Percentiles rank a stretch among this genome's conserved stretches.
These are phyloP conservation scores for Chloropsis hardwickii DNA, from an alignment of 2,113 vertebrate genomes.

Conservation along the genomic window DNA sequence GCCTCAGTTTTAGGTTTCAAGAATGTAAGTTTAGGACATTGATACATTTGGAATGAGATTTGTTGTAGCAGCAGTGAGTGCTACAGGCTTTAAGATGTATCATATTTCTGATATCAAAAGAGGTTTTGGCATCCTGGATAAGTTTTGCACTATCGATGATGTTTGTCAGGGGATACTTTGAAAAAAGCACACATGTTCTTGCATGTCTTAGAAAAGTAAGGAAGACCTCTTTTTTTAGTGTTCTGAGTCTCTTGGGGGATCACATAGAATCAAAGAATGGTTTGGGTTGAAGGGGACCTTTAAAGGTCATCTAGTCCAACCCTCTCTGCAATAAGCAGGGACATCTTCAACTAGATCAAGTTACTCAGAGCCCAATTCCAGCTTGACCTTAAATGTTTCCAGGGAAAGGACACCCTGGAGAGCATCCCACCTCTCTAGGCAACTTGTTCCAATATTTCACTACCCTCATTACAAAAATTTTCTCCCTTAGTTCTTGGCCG, in stretches of 20 bases:
- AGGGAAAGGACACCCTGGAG: not conserved
- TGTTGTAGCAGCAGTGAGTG: not conserved
- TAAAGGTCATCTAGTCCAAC: not conserved
- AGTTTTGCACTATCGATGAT: not conserved
- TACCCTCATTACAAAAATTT: not conserved
- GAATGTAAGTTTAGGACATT: not conserved
- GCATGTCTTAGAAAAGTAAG: not conserved
- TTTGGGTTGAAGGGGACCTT: not conserved
- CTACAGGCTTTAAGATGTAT: not conserved
- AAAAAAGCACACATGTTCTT: not conserved
- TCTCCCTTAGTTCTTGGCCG: not conserved
- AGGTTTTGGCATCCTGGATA: not conserved
- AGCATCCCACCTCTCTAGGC: not conserved
- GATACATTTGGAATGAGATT: not conserved
- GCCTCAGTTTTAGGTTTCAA: not conserved
- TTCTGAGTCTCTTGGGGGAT: not conserved
- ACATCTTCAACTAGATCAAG: not conserved
- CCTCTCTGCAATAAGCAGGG: not conserved
- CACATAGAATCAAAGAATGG: not conserved
- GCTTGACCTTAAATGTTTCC: not conserved
- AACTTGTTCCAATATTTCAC: not conserved
- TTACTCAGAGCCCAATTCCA: not conserved
- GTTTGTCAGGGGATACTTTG: not conserved
- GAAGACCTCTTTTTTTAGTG: not conserved
- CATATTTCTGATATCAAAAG: not conserved